Percentiles rank a stretch among this genome's conserved stretches.
These are phyloP conservation scores for Saturnia pavonia DNA, from an alignment of 2,888 invertebrate species.

Conservation along the genomic window DNA sequence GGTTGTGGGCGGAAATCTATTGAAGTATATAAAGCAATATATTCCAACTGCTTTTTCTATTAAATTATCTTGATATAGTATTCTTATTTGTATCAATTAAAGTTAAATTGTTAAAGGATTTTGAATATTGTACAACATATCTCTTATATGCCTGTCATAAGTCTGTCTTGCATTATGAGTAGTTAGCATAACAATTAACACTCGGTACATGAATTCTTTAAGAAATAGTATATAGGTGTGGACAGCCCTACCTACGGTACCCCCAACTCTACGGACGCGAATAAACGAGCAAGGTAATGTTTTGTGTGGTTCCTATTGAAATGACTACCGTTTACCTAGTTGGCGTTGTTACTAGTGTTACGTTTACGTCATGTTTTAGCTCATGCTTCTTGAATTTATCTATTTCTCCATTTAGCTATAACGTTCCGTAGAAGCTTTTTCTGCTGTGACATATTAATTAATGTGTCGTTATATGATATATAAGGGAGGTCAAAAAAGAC, in stretches of 20 bases:
- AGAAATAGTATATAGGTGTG: not conserved
- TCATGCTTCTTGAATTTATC: not conserved
- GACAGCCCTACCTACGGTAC: constrained; percentile 15
- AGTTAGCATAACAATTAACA: too few relatives aligned
- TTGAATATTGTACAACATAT: not conserved
- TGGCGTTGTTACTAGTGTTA: constrained; percentile 15
- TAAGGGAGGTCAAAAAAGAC: too few relatives aligned
- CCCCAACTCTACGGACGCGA: constrained; percentile 24
- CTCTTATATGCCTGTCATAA: not conserved
- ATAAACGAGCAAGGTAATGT: constrained; percentile 36
- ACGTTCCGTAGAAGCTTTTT: not conserved
- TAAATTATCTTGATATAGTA: not conserved
- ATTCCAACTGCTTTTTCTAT: not conserved
- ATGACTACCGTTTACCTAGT: constrained; percentile 33
- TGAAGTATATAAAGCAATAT: not conserved
- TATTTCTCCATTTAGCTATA: not conserved
- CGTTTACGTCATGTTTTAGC: not conserved
- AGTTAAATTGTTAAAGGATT: not conserved
- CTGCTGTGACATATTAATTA: not conserved
- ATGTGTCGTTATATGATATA: too few relatives aligned
- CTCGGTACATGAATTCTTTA: not conserved
- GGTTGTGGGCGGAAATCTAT: not conserved
- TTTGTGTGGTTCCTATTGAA: constrained; percentile 39
- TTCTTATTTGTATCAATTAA: not conserved
- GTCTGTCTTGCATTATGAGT: not conserved